Base-by-base conservation (phyloP, 2,797 vertebrate species). In the Esox masquinongy region DNA sequence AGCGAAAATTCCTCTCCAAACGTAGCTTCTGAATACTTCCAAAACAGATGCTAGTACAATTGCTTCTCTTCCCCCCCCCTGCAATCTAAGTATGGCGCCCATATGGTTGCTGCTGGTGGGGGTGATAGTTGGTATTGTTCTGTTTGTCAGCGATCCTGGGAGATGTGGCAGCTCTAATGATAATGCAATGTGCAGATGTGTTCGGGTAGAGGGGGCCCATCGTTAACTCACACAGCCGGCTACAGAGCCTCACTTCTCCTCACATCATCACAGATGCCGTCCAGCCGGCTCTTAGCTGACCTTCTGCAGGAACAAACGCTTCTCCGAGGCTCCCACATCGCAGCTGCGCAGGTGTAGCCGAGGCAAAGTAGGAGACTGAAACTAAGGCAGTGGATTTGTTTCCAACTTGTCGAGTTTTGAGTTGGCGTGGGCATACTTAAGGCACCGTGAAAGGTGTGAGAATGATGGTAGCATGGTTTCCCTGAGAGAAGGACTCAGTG, bases 161-260 rank as follows among this genome's bases (percentile, higher is more conserved):
- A 85, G 89, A 92, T 88, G 91, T 80, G 78, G 84, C 85, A 90
- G 88, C 88, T 84, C 92, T 95, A 93, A 94, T 94, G 94, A 94
- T 94, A 94, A 94, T 93, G 92, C 91, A 88, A 88, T 90, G 88
- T 93, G 93, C 94, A 94, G 94, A 94, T 95, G 94, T 94, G 93
- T 86, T 90, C 84, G 75, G 85, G 89, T 2, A 17, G 88, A 87
- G 88, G 88, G 91, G 89, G 89, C 85, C n/a, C 87, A 85, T 93
- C 89, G 89, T 91, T 92, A 92, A 91, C 86, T 85, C 88, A 91
- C 91, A 90, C 73, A 79, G 12, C 77, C 68, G 36, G 51, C 50
- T 22, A 51, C 75, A 77, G 79, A 85, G 87, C 78, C 88, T 73
- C 78, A 68, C n/a, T 75, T 68, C 16, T 59, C 72, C 74, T 80